Evolutionary conservation across 2,888 invertebrate species (phyloP).

Genomic region (Matsumyia berberina): DNA sequence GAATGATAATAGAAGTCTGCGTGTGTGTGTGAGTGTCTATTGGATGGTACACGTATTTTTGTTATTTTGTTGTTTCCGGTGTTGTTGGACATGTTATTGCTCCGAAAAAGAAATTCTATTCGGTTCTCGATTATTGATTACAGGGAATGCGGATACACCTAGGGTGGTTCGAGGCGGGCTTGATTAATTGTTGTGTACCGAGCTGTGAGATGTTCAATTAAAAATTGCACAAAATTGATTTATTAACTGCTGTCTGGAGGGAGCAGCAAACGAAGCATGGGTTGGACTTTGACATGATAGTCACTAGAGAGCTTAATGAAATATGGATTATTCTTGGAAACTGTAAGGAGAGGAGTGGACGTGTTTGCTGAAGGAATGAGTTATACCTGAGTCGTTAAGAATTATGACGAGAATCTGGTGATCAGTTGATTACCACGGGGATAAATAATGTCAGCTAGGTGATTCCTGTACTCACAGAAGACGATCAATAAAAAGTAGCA

Average conservation of each 20-base stretch:
- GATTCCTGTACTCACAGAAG: too few species aligned
- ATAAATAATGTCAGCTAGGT: too few species aligned
- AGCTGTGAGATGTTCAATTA: constrained; percentile 8
- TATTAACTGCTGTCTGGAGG: neutral
- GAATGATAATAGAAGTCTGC: constrained; percentile 12
- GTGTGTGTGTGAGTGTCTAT: neutral
- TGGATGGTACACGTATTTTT: neutral
- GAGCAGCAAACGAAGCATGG: too few species aligned
- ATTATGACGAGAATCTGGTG: too few species aligned
- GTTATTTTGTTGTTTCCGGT: constrained; percentile 8
- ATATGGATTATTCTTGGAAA: too few species aligned
- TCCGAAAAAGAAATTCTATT: neutral
- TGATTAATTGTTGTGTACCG: constrained; percentile 7
- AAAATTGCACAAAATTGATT: neutral
- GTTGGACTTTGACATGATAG: too few species aligned
- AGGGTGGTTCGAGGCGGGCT: neutral
- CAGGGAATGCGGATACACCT: neutral
- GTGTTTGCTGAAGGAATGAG: too few species aligned
- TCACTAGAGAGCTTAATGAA: too few species aligned
- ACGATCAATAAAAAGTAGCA: too few species aligned
- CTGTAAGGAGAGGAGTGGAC: too few species aligned
- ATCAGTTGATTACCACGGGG: too few species aligned
- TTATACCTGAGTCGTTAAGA: too few species aligned
- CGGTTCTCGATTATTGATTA: constrained; percentile 5
- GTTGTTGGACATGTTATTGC: constrained; percentile 7